Evolutionary conservation across 2,888 invertebrate species (phyloP).

Genomic region (Octodonta nipae): DNA sequence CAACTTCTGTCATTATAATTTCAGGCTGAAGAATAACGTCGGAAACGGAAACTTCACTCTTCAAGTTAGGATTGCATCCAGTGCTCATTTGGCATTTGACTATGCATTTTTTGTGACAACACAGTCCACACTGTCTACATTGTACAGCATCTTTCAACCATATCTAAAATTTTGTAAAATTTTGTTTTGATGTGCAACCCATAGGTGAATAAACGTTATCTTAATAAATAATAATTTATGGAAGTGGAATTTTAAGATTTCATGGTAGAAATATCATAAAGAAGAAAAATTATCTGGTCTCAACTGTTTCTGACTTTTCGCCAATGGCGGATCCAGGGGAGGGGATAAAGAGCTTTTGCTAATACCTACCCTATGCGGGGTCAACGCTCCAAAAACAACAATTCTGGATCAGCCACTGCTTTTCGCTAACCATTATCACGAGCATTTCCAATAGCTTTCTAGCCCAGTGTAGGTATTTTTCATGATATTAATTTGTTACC

Average conservation of each 20-base stretch:
- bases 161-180: constrained; percentile 64
- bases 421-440: too few relatives aligned
- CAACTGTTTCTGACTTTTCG: too few relatives aligned
- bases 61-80: constrained; percentile 36
- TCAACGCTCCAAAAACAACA: too few relatives aligned
- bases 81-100: constrained; percentile 67
- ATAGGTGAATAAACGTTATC: not conserved
- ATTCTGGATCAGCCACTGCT: too few relatives aligned
- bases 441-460: too few relatives aligned
- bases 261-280: constrained; percentile 1
- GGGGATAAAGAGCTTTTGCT: too few relatives aligned
- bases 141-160: constrained; percentile 94
- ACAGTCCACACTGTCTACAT: constrained; percentile 76
- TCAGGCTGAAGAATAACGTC: constrained; percentile 32
- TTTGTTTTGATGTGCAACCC: too few relatives aligned
- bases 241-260: not conserved
- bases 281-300: too few relatives aligned
- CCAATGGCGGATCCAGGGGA: too few relatives aligned
- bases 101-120: constrained; percentile 92
- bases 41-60: constrained; percentile 18
- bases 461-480: too few relatives aligned
- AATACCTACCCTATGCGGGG: too few relatives aligned
- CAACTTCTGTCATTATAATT: constrained; percentile 37
- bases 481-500: too few relatives aligned
- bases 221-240: not conserved